Conservation (phyloP, 1,140 invertebrate species). For the Caerostris extrusa region DNA sequence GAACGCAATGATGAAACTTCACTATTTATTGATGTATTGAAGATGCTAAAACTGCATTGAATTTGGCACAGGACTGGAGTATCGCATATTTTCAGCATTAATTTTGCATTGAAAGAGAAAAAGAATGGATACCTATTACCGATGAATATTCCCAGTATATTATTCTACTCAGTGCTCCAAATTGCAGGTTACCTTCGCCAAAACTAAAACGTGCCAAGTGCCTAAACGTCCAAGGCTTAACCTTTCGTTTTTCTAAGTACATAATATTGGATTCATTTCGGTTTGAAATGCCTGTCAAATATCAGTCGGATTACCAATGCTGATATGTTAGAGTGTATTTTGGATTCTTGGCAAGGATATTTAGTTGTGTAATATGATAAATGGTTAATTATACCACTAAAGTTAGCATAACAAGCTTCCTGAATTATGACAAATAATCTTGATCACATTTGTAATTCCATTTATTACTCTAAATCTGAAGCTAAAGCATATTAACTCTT, state of each 20-base stretch:
- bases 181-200: conserved; percentile 56
- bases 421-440: too few relatives aligned
- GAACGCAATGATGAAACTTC: background rate
- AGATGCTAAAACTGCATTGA: background rate
- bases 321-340: background rate
- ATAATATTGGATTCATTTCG: background rate
- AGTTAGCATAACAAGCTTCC: too few relatives aligned
- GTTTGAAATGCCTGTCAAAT: background rate
- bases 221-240: conserved; percentile 3
- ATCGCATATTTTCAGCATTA: conserved; percentile 18
- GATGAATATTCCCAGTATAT: background rate
- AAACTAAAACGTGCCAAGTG: conserved; percentile 45
- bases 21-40: background rate
- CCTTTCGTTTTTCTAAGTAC: conserved; percentile 20
- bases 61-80: background rate
- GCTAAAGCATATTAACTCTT: too few relatives aligned
- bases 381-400: background rate
- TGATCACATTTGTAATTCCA: too few relatives aligned
- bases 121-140: background rate
- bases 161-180: conserved; percentile 54
- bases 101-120: conserved; percentile 23
- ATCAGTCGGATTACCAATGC: background rate
- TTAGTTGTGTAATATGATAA: background rate
- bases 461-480: too few relatives aligned
- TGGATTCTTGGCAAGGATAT: conserved; percentile 5